Percentiles rank a stretch among this genome's conserved stretches.
These are phyloP conservation scores for Takifugu rubripes DNA, from an alignment of 2,797 vertebrate species.

Conservation along the genomic window DNA sequence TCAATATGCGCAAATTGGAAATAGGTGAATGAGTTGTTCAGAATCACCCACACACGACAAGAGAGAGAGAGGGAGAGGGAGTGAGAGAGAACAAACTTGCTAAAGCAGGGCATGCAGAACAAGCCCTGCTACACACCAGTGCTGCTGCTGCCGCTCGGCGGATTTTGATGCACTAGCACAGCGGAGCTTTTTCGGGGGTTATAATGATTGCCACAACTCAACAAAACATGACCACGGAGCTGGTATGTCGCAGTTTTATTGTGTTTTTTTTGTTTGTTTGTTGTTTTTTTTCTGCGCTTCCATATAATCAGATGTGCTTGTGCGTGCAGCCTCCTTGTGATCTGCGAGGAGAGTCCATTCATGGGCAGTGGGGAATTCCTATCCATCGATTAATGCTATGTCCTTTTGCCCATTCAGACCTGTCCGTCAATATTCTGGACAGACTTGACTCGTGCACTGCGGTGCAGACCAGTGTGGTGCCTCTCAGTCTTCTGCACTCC, in stretches of 20 bases:
- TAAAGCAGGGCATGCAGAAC: conserved; percentile 54
- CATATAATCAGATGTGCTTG: conserved; percentile 8
- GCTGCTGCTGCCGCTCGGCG: conserved; percentile 49
- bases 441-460: conserved; percentile 49
- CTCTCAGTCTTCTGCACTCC: conserved; percentile 38
- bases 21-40: conserved; percentile 4
- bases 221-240: conserved; percentile 81
- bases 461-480: conserved; percentile 30
- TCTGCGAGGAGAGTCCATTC: neutral
- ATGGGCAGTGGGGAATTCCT: conserved; percentile 31
- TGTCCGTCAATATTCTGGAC: conserved; percentile 34
- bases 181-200: conserved; percentile 43
- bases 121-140: conserved; percentile 52
- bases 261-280: conserved; percentile 9
- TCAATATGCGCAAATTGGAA: conserved; percentile 51
- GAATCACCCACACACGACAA: neutral
- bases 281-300: conserved; percentile 1
- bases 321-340: neutral
- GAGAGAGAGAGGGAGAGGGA: conserved; percentile 19
- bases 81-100: conserved; percentile 56
- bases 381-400: conserved; percentile 24
- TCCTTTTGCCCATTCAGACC: conserved; percentile 51
- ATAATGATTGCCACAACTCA: conserved; percentile 84
- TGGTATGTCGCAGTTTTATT: conserved; percentile 61
- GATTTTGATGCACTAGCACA: conserved; percentile 25